A percentile compares a stretch with the other conserved stretches of the same genome.
phyloP scores from a whole-genome alignment of 1,140 invertebrate species.

The Trichonephila clavata region DNA sequence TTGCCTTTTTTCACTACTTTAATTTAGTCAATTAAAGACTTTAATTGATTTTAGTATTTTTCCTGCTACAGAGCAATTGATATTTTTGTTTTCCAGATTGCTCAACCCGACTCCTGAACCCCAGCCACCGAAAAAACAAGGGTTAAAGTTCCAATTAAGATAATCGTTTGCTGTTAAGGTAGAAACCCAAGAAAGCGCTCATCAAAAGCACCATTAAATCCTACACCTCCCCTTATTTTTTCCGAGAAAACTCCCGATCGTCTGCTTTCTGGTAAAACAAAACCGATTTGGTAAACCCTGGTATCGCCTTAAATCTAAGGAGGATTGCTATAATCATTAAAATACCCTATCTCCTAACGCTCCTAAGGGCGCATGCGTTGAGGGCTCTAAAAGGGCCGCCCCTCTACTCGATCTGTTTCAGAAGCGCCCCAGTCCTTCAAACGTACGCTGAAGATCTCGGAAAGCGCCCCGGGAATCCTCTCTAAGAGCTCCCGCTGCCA shows the following conservation, averaged over 20 bases:
- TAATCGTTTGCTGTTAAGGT: not conserved
- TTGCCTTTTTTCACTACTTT: no score
- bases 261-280: not conserved
- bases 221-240: not conserved
- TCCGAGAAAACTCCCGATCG: not conserved
- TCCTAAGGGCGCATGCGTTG: not conserved
- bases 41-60: no score
- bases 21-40: no score
- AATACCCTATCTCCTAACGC: not conserved
- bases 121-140: not conserved
- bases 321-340: conserved; percentile 1
- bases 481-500: not conserved
- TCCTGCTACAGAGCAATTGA: no score
- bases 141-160: not conserved
- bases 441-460: not conserved
- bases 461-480: not conserved
- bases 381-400: not conserved
- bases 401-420: not conserved
- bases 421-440: not conserved
- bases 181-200: not conserved
- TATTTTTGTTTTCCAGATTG: no score
- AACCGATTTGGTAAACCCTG: not conserved
- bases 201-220: not conserved
- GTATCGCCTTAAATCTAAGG: not conserved
- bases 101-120: no score